phyloP scores from a whole-genome alignment of 2,113 vertebrate species.

The Reinhardtius hippoglossoides region DNA sequence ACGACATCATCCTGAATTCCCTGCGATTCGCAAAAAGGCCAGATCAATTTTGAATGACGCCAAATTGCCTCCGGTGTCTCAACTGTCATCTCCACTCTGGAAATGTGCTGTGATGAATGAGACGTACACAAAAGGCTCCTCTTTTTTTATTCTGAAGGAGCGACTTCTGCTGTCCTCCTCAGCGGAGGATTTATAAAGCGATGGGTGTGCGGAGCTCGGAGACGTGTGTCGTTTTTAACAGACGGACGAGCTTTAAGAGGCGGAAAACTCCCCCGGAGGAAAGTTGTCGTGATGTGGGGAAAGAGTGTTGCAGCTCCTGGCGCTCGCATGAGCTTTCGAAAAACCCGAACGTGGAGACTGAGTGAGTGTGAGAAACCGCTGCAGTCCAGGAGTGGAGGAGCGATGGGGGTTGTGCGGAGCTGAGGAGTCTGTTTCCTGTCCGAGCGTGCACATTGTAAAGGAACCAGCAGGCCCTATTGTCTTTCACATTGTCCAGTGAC shows the following conservation, averaged over 20 bases:
- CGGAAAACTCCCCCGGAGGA: slow-evolving; percentile 38
- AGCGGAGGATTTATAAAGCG: slow-evolving; percentile 60
- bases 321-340: background rate
- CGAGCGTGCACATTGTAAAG: slow-evolving; percentile 64
- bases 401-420: slow-evolving; percentile 40
- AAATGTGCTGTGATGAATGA: slow-evolving; percentile 27
- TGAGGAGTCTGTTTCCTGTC: slow-evolving; percentile 69
- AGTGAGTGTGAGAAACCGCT: slow-evolving; percentile 62
- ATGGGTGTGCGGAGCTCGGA: slow-evolving; percentile 39
- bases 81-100: slow-evolving; percentile 41
- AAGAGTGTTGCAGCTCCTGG: slow-evolving; percentile 35
- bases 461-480: slow-evolving; percentile 71
- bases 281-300: slow-evolving; percentile 45
- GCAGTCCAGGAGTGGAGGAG: slow-evolving; percentile 14
- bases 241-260: slow-evolving; percentile 42
- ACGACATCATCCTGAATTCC: slow-evolving; percentile 43
- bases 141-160: background rate
- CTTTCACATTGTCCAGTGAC: slow-evolving; percentile 60
- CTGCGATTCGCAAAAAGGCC: slow-evolving; percentile 36
- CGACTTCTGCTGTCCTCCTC: slow-evolving; percentile 57
- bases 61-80: slow-evolving; percentile 35
- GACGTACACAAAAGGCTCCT: slow-evolving; percentile 4
- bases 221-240: slow-evolving; percentile 42
- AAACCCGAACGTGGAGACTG: slow-evolving; percentile 25
- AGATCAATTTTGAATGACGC: slow-evolving; percentile 9